Conservation (phyloP, 2,113 vertebrate genomes). For the Turdus rufiventris region DNA sequence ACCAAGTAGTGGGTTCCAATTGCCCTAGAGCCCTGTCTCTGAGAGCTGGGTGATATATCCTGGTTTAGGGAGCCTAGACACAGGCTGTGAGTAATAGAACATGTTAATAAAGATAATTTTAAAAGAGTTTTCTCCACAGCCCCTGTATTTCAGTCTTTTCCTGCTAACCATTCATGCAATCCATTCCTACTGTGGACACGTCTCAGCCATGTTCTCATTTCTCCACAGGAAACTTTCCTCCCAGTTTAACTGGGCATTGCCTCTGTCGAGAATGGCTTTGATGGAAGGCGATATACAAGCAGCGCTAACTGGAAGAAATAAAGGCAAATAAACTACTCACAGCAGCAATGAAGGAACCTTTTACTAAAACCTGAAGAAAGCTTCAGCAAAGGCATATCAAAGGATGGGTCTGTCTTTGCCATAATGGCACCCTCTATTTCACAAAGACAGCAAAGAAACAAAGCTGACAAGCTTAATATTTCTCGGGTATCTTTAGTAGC, state of each 20-base stretch:
- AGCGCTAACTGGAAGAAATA: conserved; percentile 7
- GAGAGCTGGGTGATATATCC: neutral
- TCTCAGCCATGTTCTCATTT: neutral
- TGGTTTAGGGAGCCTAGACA: neutral
- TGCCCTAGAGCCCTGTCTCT: neutral
- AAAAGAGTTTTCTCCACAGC: neutral
- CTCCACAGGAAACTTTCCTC: neutral
- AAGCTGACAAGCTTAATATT: conserved; percentile 36
- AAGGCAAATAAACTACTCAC: neutral
- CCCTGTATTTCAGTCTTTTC: neutral
- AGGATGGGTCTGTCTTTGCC: conserved; percentile 11
- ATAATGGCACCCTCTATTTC: conserved; percentile 31
- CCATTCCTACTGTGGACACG: rapidly evolving
- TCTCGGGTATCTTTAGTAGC: neutral
- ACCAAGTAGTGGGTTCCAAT: neutral
- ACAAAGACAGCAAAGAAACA: conserved; percentile 23
- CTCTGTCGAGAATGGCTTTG: neutral
- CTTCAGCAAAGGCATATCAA: neutral
- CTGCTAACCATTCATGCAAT: neutral
- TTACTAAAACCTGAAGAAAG: conserved; percentile 13
- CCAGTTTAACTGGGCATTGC: neutral
- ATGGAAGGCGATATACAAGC: neutral
- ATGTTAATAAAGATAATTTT: neutral
- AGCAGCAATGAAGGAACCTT: neutral
- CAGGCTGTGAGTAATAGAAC: neutral